These are phyloP conservation scores for Dynastes grantii DNA, from an alignment of 2,888 invertebrate species.

Conservation along the genomic window DNA sequence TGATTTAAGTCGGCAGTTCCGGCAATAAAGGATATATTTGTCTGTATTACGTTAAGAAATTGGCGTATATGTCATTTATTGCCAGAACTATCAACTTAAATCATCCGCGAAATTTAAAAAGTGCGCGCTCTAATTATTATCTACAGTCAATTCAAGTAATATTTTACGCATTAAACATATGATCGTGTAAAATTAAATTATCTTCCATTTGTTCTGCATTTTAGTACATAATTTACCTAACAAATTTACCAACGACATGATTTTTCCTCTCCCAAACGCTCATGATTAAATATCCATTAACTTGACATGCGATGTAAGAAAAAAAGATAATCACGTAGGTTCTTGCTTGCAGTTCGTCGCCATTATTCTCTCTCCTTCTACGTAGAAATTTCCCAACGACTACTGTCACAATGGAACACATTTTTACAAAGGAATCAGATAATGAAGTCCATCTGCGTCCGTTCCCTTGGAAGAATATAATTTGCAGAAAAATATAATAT, in stretches of 20 bases:
- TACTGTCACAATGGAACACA: constrained; percentile 34
- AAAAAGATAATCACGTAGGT: constrained; percentile 22
- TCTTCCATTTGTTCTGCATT: too few species aligned
- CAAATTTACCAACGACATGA: neutral
- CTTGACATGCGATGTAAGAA: constrained; percentile 15
- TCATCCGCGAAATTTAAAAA: too few species aligned
- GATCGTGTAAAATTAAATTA: too few species aligned
- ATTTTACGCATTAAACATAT: too few species aligned
- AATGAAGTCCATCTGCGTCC: constrained; percentile 46
- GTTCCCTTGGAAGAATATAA: constrained; percentile 39
- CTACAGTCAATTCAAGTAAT: too few species aligned
- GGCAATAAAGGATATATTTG: too few species aligned
- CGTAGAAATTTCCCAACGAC: constrained; percentile 15
- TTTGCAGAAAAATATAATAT: constrained; percentile 42
- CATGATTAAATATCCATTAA: constrained; percentile 20
- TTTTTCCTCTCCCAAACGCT: neutral
- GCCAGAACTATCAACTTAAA: too few species aligned
- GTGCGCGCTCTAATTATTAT: too few species aligned
- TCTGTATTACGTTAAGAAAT: too few species aligned
- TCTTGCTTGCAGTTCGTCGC: neutral
- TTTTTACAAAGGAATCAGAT: constrained; percentile 41
- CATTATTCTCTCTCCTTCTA: neutral
- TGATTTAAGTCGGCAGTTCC: too few species aligned
- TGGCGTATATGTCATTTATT: too few species aligned
- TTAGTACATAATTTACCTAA: too few species aligned